Conservation (phyloP, 1,140 invertebrate species). For the Calosoma granatense region DNA sequence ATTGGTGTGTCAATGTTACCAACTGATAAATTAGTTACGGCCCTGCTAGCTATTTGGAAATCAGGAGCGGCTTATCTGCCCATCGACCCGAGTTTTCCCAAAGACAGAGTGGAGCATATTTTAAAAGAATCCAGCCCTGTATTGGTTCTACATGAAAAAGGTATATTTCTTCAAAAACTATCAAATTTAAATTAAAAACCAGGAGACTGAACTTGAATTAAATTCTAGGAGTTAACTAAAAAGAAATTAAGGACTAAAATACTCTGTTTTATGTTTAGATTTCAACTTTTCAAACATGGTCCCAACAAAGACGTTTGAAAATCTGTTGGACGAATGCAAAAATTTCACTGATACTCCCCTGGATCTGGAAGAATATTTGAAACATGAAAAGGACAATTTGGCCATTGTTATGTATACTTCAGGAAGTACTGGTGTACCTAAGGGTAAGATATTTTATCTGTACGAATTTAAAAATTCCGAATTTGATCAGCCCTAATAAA, state of each 20-base stretch:
- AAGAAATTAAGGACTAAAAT: too few relatives aligned
- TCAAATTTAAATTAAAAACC: background rate
- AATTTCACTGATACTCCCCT: slow-evolving; percentile 19
- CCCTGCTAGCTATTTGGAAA: slow-evolving; percentile 68
- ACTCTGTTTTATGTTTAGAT: too few relatives aligned
- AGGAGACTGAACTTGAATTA: too few relatives aligned
- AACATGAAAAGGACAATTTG: slow-evolving; percentile 38
- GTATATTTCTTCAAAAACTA: slow-evolving; percentile 16
- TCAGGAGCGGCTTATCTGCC: slow-evolving; percentile 73
- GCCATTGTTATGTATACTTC: slow-evolving; percentile 85
- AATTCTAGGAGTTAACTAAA: too few relatives aligned
- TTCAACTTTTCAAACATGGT: slow-evolving; percentile 14
- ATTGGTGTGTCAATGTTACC: slow-evolving; percentile 69
- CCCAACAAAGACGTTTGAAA: slow-evolving; percentile 20
- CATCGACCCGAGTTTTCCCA: slow-evolving; percentile 65
- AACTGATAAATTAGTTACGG: slow-evolving; percentile 54
- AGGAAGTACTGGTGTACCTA: slow-evolving; percentile 85
- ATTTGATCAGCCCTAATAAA: too few relatives aligned
- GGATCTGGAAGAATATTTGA: slow-evolving; percentile 19
- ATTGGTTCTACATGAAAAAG: slow-evolving; percentile 54
- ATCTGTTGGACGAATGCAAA: slow-evolving; percentile 18
- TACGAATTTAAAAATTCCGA: background rate
- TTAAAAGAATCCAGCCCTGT: slow-evolving; percentile 61
- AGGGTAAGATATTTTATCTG: slow-evolving; percentile 61
- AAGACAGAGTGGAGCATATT: slow-evolving; percentile 63